Percentiles rank a stretch among this genome's conserved stretches.
These are phyloP conservation scores for Pipa parva DNA, from an alignment of 2,113 vertebrate species.

Conservation along the genomic window DNA sequence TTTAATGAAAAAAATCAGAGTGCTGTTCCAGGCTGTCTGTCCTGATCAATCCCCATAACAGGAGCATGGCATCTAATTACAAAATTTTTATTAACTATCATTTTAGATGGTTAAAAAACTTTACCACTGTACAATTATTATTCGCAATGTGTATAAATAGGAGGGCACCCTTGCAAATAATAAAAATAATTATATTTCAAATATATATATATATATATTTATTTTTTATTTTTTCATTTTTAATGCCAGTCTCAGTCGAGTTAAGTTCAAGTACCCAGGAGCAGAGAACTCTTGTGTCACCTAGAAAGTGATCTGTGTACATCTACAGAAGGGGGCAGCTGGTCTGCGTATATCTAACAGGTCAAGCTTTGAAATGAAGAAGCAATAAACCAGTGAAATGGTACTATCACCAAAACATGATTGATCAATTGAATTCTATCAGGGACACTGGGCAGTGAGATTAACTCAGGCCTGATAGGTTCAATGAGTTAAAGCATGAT, in stretches of 20 bases:
- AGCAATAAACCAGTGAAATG: constrained; percentile 99
- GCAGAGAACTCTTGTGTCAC: constrained; percentile 44
- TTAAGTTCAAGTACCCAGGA: constrained; percentile 36
- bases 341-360: constrained; percentile 67
- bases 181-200: too few species aligned
- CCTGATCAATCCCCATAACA: too few species aligned
- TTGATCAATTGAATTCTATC: constrained; percentile 99
- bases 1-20: too few species aligned
- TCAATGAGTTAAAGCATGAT: constrained; percentile 98
- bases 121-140: too few species aligned
- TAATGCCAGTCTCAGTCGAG: constrained; percentile 16
- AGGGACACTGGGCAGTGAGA: constrained; percentile 93
- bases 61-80: too few species aligned
- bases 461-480: constrained; percentile 98
- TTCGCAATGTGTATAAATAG: too few species aligned
- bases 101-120: too few species aligned
- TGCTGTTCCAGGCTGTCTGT: too few species aligned
- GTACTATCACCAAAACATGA: constrained; percentile 99
- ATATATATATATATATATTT: too few species aligned
- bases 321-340: constrained; percentile 60
- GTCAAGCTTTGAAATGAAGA: constrained; percentile 82
- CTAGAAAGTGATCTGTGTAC: constrained; percentile 58
- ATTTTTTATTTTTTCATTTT: too few species aligned
- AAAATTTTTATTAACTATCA: too few species aligned
- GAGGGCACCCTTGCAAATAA: too few species aligned